Base-by-base conservation (phyloP, 2,888 invertebrate species). In the Lampropteryx suffumata region DNA sequence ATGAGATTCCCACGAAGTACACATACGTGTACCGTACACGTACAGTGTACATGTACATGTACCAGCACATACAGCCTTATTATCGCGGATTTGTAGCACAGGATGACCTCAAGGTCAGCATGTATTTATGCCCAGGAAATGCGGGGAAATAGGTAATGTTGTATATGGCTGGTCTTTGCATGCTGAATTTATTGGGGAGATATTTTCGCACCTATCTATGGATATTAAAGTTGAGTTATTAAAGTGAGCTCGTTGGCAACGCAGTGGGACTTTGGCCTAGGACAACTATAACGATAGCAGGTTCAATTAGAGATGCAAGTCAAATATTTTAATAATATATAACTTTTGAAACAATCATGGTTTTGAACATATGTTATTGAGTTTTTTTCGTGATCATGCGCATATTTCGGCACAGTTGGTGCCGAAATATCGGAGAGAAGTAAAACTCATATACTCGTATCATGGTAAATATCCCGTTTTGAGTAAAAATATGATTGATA, bases 1-100 rank as follows among this genome's bases (percentile, higher is more conserved):
- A 72, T 69, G 65, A 65, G 66, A 62, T 78, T 79, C 79, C 77
- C 79, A 79, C 76, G 76, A 62, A 27, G 40, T 30, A 29, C 42
- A 36, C 35, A 37, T 47, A 52, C 42, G 8, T 43, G 46, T 36
- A 37, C 46, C 14, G 11, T 9, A 7, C 5, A 13, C 3, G 30
- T 32, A 14, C 39, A 26, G 21, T 6, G 47, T 39, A 47, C 35
- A 36, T 26, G 34, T 39, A 30, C 45, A 36, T 41, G 39, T 21
- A 29, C 28, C 27, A 24, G 34, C 42, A 32, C 32, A 3, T 41
- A 37, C 51, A 48, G 21, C 37, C 34, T 44, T 51, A 49, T 59
- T 60, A 60, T 51, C 57, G 50, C 52, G 44, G 56, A 63, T 63
- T 57, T 59, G 59, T 56, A 59, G 49, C 57, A 58, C 47, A 39